phyloP scores from a whole-genome alignment of 1,140 invertebrate species.

The Adoxophyes honmai region DNA sequence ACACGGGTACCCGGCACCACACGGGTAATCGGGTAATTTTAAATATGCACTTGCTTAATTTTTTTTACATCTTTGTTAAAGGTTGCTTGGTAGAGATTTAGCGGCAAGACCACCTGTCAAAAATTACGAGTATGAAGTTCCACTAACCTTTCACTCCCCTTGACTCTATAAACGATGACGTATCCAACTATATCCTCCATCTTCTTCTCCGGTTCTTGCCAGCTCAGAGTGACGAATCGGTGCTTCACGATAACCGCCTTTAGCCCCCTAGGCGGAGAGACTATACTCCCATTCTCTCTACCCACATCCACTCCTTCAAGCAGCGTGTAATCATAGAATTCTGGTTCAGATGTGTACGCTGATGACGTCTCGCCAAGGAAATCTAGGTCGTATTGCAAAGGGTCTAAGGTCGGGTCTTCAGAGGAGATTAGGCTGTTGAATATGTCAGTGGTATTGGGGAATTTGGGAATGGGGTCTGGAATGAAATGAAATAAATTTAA shows the following conservation, averaged over 20 bases:
- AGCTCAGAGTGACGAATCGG: slow-evolving; percentile 63
- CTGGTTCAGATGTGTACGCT: slow-evolving; percentile 58
- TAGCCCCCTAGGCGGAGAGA: slow-evolving; percentile 40
- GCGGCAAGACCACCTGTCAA: too few species aligned
- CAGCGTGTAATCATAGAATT: slow-evolving; percentile 43
- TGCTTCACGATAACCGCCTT: slow-evolving; percentile 65
- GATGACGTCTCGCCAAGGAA: slow-evolving; percentile 74
- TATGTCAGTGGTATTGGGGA: slow-evolving; percentile 32
- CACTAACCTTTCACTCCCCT: slow-evolving; percentile 58
- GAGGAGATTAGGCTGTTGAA: slow-evolving; percentile 33
- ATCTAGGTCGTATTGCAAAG: slow-evolving; percentile 51
- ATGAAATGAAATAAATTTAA: slow-evolving; percentile 26
- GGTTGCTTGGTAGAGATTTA: too few species aligned
- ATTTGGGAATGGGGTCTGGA: slow-evolving; percentile 4
- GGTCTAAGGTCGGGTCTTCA: slow-evolving; percentile 19
- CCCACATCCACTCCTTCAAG: slow-evolving; percentile 38
- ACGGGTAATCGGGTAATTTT: too few species aligned
- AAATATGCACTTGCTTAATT: too few species aligned
- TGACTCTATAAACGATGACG: slow-evolving; percentile 52
- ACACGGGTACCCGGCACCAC: too few species aligned
- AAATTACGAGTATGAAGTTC: too few species aligned
- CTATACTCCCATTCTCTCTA: slow-evolving; percentile 37
- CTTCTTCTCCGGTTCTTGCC: slow-evolving; percentile 46
- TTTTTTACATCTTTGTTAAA: too few species aligned
- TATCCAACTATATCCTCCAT: slow-evolving; percentile 49